A percentile compares a stretch with the other conserved stretches of the same genome.
phyloP scores from a whole-genome alignment of 2,113 vertebrate genomes.

The Puffinus mauretanicus region DNA sequence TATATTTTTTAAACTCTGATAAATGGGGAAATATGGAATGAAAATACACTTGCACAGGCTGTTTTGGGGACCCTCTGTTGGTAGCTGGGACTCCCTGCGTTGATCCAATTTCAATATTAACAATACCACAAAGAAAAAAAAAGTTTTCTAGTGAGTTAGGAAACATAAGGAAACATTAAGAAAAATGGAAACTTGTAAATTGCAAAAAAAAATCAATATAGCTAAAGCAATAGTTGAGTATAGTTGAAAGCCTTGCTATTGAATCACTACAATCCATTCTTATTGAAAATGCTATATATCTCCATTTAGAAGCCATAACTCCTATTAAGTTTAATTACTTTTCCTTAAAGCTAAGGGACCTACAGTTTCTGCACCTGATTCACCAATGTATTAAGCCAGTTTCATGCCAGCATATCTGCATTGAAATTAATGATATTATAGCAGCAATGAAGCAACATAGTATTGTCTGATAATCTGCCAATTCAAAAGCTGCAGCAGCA shows the following conservation, averaged over 20 bases:
- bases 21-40: not conserved
- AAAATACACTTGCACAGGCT: not conserved
- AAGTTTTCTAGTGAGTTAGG: not conserved
- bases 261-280: not conserved
- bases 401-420: not conserved
- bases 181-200: not conserved
- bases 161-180: not conserved
- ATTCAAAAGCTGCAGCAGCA: not conserved
- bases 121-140: not conserved
- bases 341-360: not conserved
- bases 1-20: not conserved
- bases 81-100: not conserved
- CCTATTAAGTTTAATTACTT: not conserved
- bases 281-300: not conserved
- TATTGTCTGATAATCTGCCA: not conserved
- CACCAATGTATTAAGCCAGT: not conserved
- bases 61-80: not conserved
- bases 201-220: not conserved
- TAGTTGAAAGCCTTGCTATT: not conserved
- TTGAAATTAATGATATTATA: not conserved
- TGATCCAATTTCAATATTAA: not conserved
- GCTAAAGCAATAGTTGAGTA: not conserved
- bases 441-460: not conserved
- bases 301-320: not conserved
- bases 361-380: not conserved